phyloP scores from a whole-genome alignment of 2,113 vertebrate genomes.

The Rhinoderma darwinii region DNA sequence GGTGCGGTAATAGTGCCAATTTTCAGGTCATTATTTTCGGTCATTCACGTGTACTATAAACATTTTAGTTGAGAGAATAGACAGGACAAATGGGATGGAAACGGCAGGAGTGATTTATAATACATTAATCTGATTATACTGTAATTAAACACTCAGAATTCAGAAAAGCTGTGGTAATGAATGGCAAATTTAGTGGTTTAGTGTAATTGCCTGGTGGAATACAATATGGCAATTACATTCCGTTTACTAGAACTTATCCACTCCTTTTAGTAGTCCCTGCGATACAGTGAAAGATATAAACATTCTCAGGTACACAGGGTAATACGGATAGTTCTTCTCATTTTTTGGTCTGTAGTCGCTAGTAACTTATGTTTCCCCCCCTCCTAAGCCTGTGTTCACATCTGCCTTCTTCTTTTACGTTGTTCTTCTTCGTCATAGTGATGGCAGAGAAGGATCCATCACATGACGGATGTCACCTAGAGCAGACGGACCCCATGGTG shows the following conservation, averaged over 20 bases:
- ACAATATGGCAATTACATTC: background rate
- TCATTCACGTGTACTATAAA: background rate
- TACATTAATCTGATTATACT: constrained; percentile 21
- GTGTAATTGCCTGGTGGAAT: background rate
- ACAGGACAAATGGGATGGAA: background rate
- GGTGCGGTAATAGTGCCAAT: background rate
- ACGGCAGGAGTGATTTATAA: constrained; percentile 11
- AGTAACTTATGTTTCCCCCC: no score
- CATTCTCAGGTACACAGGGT: background rate
- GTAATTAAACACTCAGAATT: constrained; percentile 20
- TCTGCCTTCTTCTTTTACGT: no score
- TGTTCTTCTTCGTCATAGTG: no score
- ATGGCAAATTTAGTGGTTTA: constrained; percentile 26
- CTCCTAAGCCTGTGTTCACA: no score
- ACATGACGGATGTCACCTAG: no score
- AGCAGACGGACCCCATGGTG: no score
- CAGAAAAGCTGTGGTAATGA: constrained; percentile 12
- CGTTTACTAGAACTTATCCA: background rate
- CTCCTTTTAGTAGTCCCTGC: background rate
- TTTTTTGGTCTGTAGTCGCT: background rate
- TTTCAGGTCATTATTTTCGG: background rate
- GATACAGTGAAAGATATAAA: background rate
- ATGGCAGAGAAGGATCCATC: no score
- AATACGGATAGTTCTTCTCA: background rate
- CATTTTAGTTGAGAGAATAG: constrained; percentile 5